Evolutionary conservation across 2,888 invertebrate genomes (phyloP).

Genomic region (Campoletis raptor): DNA sequence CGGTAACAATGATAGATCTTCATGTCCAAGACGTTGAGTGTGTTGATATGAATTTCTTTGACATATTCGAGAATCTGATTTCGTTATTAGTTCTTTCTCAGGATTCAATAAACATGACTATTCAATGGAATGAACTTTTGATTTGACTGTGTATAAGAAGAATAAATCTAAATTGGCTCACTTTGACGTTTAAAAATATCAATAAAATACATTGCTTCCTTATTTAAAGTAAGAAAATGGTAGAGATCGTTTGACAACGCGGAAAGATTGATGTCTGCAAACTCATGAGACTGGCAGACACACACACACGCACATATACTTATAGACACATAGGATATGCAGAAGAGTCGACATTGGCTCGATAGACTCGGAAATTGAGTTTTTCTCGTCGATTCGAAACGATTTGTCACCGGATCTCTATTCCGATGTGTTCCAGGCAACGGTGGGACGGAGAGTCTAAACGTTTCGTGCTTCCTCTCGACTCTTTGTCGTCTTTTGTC

Average conservation of each 20-base stretch:
- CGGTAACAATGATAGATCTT: too few relatives aligned
- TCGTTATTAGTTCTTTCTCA: background rate
- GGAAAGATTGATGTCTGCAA: constrained; percentile 42
- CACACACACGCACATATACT: constrained; percentile 6
- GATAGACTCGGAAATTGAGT: constrained; percentile 76
- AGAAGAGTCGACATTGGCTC: constrained; percentile 54
- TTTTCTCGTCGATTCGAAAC: constrained; percentile 70
- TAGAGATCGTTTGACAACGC: constrained; percentile 15
- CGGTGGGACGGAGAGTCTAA: constrained; percentile 42
- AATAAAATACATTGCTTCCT: constrained; percentile 22
- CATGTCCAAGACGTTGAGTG: too few relatives aligned
- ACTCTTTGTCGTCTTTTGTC: constrained; percentile 22
- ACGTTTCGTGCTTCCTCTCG: constrained; percentile 15
- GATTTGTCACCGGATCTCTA: constrained; percentile 72
- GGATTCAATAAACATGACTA: background rate
- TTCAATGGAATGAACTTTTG: background rate
- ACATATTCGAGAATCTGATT: too few relatives aligned
- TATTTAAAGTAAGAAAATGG: constrained; percentile 12
- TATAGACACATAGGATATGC: constrained; percentile 11
- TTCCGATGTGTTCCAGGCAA: constrained; percentile 34
- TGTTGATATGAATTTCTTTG: too few relatives aligned
- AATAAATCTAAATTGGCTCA: background rate
- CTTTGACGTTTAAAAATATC: constrained; percentile 53
- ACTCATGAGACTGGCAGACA: constrained; percentile 15
- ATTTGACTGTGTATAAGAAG: background rate